Base-by-base conservation (phyloP, 30 jellyfish, hydroid and myxozoan species). In the Hydractinia echinata region DNA sequence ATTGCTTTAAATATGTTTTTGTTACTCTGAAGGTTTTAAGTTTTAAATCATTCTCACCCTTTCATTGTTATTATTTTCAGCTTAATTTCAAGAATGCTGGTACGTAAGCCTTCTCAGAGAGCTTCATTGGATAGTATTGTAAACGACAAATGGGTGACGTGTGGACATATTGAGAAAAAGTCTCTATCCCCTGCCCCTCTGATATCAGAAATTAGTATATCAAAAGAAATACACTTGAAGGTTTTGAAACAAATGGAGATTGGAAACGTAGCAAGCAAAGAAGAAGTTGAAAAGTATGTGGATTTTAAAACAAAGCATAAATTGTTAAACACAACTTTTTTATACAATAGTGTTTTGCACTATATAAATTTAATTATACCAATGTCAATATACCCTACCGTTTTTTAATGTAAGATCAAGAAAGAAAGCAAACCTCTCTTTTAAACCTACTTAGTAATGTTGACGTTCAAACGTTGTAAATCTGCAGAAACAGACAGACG, bases 41-140 rank as follows among this genome's bases (percentile, higher is more conserved):
- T 13, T 58, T 11, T 58, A 58, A 13, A 13, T 58, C 18, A 11
- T 58, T 58, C 15, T 58, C 1, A 58, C 19, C 19, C 1, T 58
- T 58, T 16, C 3, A 58, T 58, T 58, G 15, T 58, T 11, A 11
- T 2, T 76, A 6, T 52, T 16, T 56, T 4, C 84, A 91, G 96
- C 76, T 73, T 94, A 70, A 94, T 94, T 58, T 70, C 90, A 11
- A 76, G 92, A 68, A 94, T 94, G 96, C 83, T 94, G 67, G 99
- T 94, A 10, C 76, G 96, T 53, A 90, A 87, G 79, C 99, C 99
- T n/a, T 52, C 87, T 16, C 61, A 84, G 48, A 64, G 99, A 76
- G 96, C 96, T 14, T 61, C 97, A 48, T 55, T 94, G 6, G 96
- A 88, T 8, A 76, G 87, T 73, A 94, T 94, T 51, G 89, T 86